phyloP scores from a whole-genome alignment of 2,888 invertebrate genomes.

The Leucoptera coffeella region DNA sequence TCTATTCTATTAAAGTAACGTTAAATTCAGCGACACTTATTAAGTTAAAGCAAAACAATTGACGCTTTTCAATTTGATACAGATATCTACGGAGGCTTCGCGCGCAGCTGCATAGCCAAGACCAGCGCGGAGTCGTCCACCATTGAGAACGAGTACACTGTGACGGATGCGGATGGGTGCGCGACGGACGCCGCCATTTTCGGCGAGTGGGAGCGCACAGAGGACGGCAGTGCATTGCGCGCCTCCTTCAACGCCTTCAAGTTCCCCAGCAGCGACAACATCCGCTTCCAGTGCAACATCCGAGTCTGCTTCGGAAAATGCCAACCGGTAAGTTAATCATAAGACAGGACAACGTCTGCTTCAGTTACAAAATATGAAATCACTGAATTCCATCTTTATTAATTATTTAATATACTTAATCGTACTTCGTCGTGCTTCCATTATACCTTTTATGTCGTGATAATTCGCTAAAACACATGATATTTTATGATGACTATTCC shows the following conservation, averaged over 20 bases:
- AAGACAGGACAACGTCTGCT: too few relatives aligned
- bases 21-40: conserved; percentile 2
- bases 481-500: too few relatives aligned
- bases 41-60: conserved; percentile 1
- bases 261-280: conserved; percentile 91
- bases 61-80: conserved; percentile 8
- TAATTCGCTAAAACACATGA: too few relatives aligned
- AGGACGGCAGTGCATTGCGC: conserved; percentile 76
- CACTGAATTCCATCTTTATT: too few relatives aligned
- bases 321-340: conserved; percentile 85
- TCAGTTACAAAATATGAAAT: too few relatives aligned
- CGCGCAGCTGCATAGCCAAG: conserved; percentile 87
- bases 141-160: conserved; percentile 84
- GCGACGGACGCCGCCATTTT: conserved; percentile 90
- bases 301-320: conserved; percentile 92
- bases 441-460: too few relatives aligned
- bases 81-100: conserved; percentile 92
- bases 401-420: too few relatives aligned
- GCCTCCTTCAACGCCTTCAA: conserved; percentile 92
- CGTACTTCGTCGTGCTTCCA: too few relatives aligned
- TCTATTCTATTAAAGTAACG: too few relatives aligned
- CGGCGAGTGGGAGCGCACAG: conserved; percentile 88
- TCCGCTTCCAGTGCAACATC: conserved; percentile 92
- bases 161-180: conserved; percentile 91
- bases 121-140: conserved; percentile 75